Base-by-base conservation (phyloP, 2,888 invertebrate genomes). In the Abrostola triplasia region DNA sequence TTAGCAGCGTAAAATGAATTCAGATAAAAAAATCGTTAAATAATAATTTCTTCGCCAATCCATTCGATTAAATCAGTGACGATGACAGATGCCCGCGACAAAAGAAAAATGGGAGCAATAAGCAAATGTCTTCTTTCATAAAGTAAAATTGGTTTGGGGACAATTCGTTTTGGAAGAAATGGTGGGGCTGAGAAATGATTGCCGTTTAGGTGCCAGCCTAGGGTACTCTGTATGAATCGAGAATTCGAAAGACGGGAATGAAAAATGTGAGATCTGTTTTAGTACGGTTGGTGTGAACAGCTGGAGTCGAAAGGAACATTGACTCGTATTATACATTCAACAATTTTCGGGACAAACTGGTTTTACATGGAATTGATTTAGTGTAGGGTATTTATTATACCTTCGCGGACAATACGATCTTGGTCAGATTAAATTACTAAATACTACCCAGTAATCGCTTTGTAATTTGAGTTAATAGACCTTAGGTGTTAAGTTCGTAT, bases 61-160 rank as follows among this genome's bases (percentile, higher is more conserved):
- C 84, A 86, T 85, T 85, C 81, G 67, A 73, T 78, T 69, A 82
- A 88, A 86, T 85, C 84, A 80, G 77, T 84, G 88, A 87, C 81
- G 85, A 86, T 88, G 89, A 89, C 88, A 89, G 89, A 90, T 90
- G 87, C 81, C 69, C 79, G 70, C 76, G 82, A 90, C 88, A 90
- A 91, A 89, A 88, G 89, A 86, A 89, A 91, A 90, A 87, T 87
- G 86, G 84, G 79, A 86, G 90, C 86, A 92, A 92, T 93, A 92
- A 92, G 90, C 90, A 91, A 93, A 93, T 91, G 89, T 87, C 85
- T 86, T 87, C 89, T 89, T 91, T 93, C 90, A 93, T 92, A 91
- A 92, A 83, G 88, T 83, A 80, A 90, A 93, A 93, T 92, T 92
- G 92, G 89, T 90, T 88, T 79, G 85, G 85, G 88, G 86, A 89